A percentile compares a stretch with the other conserved stretches of the same genome.
Conservation (phyloP, 1,140 invertebrate species). For the Drosophila malerkotliana region DNA sequence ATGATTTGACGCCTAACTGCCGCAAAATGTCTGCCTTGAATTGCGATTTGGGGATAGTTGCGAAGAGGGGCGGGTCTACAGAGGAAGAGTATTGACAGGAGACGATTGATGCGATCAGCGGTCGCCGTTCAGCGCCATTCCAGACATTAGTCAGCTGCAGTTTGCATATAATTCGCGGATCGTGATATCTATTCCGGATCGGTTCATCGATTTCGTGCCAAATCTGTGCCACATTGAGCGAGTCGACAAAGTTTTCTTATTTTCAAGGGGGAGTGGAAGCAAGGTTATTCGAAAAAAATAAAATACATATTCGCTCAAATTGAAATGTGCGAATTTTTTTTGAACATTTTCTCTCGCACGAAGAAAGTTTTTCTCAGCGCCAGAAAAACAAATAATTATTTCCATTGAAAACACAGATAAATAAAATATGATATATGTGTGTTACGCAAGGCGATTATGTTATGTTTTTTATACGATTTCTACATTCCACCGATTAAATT, state of each 20-base stretch:
- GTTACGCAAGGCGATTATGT: constrained; percentile 67
- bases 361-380: constrained; percentile 31
- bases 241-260: constrained; percentile 29
- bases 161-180: constrained; percentile 53
- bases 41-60: constrained; percentile 4
- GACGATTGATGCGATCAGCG: constrained; percentile 68
- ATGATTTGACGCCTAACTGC: constrained; percentile 41
- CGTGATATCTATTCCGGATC: constrained; percentile 48
- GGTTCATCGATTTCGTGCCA: constrained; percentile 53
- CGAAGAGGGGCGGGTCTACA: no score
- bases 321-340: constrained; percentile 18
- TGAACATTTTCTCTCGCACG: constrained; percentile 26
- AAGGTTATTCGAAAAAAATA: constrained; percentile 31
- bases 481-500: constrained; percentile 16
- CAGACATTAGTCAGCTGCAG: constrained; percentile 64
- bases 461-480: constrained; percentile 32
- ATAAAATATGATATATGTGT: constrained; percentile 57
- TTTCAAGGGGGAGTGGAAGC: constrained; percentile 16
- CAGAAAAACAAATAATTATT: constrained; percentile 10
- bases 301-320: constrained; percentile 25
- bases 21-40: constrained; percentile 62
- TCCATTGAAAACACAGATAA: constrained; percentile 18
- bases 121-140: constrained; percentile 38
- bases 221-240: constrained; percentile 72
- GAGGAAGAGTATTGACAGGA: constrained; percentile 33